Evolutionary conservation across 2,797 vertebrate species (phyloP), one percentile per base, ranked within the genome.

Genomic region (Pangasius macronema): DNA sequence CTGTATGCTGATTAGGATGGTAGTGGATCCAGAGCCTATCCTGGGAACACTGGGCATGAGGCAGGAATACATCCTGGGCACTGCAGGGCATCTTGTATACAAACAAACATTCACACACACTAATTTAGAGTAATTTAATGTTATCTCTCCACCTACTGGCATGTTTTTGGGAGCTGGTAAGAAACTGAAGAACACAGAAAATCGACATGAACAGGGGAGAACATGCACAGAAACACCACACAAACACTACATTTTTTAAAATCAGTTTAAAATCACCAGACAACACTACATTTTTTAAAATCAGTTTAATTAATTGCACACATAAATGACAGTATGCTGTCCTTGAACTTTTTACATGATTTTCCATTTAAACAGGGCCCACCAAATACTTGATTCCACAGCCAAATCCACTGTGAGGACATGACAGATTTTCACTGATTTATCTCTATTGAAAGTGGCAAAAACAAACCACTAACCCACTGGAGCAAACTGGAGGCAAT

Each of bases 271-370:
- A n/a, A n/a, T n/a, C n/a, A n/a, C n/a, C n/a, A n/a, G n/a, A n/a
- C 42, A 42, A 42, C 42, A 51, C 42, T 42, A 42, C 42, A 87
- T 88, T 94, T 88, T 89, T 95, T 94, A 94, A 96, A 96, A 92
- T 91, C 92, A 92, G 87, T 96, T 96, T 96, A 96, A 96, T 96
- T 95, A 95, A 95, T 95, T 95, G 93, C 95, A 96, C 95, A 96
- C 95, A 92, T 95, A 95, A 95, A 95, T 95, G 95, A 96, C 95
- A 96, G 94, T 95, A 95, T 89, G 93, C 94, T 93, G 91, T 93
- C 94, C 94, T 95, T 89, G 90, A 94, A 94, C 81, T 87, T 93
- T 95, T 91, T 95, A 96, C 95, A 96, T 90, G 94, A 94, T 92
- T 90, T 92, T 93, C 93, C 87, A 85, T 90, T 90, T 93, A 90